These are phyloP conservation scores for Vulpes lagopus DNA, from an alignment of 2,113 vertebrate genomes.

Conservation along the genomic window DNA sequence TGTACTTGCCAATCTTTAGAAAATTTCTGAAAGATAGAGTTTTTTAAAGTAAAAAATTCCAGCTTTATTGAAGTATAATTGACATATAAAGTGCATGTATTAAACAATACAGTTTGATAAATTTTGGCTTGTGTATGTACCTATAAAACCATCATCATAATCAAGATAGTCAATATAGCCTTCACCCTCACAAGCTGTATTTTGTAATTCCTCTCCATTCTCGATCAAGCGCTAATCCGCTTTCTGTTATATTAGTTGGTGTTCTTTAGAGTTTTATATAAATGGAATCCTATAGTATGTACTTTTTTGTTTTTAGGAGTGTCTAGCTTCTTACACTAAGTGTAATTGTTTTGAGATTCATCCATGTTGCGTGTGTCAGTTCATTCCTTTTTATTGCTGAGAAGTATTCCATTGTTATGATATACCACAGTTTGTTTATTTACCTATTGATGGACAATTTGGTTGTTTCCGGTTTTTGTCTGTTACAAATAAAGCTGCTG, in stretches of 20 bases:
- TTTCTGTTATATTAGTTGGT: slow-evolving; percentile 3
- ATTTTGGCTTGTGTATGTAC: neutral
- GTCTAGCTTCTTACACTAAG: neutral
- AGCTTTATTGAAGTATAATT: neutral
- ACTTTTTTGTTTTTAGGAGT: neutral
- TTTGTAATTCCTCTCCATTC: neutral
- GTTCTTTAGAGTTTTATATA: slow-evolving; percentile 11
- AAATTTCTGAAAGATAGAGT: neutral
- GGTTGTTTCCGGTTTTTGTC: slow-evolving; percentile 32
- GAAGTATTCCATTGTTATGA: slow-evolving; percentile 33
- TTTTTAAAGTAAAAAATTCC: neutral
- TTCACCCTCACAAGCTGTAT: neutral
- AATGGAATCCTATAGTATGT: neutral
- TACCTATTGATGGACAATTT: slow-evolving; percentile 36
- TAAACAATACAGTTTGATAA: neutral
- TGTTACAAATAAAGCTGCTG: slow-evolving; percentile 61
- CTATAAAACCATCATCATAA: neutral
- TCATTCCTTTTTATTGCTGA: slow-evolving; percentile 20
- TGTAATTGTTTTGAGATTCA: slow-evolving; percentile 28
- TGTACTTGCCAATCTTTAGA: neutral
- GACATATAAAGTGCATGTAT: neutral
- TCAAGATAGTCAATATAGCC: neutral
- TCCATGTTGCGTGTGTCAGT: neutral
- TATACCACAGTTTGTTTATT: neutral
- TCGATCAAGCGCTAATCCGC: neutral